Percentiles rank a stretch among this genome's conserved stretches.
Evolutionary conservation across 2,797 vertebrate genomes (phyloP).

Genomic region (Neosalanx taihuensis): DNA sequence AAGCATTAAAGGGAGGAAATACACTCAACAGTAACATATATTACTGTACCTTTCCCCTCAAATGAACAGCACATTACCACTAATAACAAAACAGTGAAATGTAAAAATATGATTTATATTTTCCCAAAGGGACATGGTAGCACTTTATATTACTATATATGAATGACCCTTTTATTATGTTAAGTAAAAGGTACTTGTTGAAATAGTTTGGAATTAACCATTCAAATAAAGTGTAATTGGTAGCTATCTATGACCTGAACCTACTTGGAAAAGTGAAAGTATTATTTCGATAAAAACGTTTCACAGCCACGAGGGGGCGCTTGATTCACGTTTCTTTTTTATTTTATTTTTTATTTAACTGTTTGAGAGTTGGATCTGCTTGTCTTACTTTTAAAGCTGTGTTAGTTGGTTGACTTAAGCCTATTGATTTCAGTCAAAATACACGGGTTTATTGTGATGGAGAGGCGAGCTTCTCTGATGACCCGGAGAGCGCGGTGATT

Average conservation of each 20-base stretch:
- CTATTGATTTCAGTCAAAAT: background rate
- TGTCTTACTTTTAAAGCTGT: background rate
- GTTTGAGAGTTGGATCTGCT: background rate
- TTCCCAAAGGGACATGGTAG: slow-evolving; percentile 4
- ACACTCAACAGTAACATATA: background rate
- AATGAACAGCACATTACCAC: background rate
- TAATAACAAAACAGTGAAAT: background rate
- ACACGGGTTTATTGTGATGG: background rate
- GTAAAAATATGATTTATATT: background rate
- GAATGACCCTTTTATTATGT: background rate
- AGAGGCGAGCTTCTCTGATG: background rate
- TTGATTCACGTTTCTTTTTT: background rate
- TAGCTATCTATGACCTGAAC: background rate
- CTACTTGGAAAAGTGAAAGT: background rate
- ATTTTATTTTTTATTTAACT: background rate
- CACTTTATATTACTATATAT: slow-evolving; percentile 16
- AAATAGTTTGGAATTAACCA: too few species aligned
- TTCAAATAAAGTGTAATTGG: background rate
- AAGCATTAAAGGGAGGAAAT: background rate
- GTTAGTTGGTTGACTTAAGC: background rate
- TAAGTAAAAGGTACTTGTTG: too few species aligned
- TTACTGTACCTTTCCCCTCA: background rate
- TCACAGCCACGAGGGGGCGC: background rate
- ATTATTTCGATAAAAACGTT: background rate
- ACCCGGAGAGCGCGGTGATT: background rate